phyloP scores from a whole-genome alignment of 2,888 invertebrate species.

The Drosophila mimetica region DNA sequence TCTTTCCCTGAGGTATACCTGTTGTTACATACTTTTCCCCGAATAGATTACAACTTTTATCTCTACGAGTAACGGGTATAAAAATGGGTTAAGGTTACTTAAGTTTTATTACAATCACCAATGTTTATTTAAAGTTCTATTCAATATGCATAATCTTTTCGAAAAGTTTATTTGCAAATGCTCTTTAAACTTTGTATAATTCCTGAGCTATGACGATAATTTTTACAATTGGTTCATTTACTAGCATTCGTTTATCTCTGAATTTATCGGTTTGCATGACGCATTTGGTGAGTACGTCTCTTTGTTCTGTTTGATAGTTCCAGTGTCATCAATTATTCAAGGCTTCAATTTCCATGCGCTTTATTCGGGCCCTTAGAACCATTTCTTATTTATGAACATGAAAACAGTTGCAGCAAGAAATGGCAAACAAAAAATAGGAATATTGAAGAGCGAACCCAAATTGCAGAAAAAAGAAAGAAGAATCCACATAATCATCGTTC shows the following conservation, averaged over 20 bases:
- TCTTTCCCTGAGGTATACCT: too few species aligned
- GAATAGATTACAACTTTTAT: too few species aligned
- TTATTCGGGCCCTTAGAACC: slow-evolving; percentile 39
- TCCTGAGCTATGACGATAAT: background rate
- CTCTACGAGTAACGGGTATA: too few species aligned
- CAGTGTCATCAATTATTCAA: slow-evolving; percentile 77
- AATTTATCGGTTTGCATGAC: slow-evolving; percentile 61
- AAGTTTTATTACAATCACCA: too few species aligned
- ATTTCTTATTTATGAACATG: slow-evolving; percentile 68
- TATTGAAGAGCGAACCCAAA: slow-evolving; percentile 55
- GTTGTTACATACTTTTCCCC: too few species aligned
- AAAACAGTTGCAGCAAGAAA: slow-evolving; percentile 53
- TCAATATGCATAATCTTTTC: too few species aligned
- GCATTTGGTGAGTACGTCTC: slow-evolving; percentile 45
- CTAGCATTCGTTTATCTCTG: slow-evolving; percentile 22
- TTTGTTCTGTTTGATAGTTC: slow-evolving; percentile 47
- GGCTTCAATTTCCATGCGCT: slow-evolving; percentile 64
- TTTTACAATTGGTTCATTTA: background rate
- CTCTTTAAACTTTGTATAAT: too few species aligned
- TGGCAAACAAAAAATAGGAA: slow-evolving; percentile 5
- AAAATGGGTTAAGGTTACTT: too few species aligned
- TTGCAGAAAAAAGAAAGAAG: slow-evolving; percentile 23
- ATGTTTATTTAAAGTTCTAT: too few species aligned
- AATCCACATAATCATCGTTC: slow-evolving; percentile 80
- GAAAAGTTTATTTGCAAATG: too few species aligned